These are phyloP conservation scores for Danio jaintianensis DNA, from an alignment of 2,797 vertebrate genomes.

Conservation along the genomic window DNA sequence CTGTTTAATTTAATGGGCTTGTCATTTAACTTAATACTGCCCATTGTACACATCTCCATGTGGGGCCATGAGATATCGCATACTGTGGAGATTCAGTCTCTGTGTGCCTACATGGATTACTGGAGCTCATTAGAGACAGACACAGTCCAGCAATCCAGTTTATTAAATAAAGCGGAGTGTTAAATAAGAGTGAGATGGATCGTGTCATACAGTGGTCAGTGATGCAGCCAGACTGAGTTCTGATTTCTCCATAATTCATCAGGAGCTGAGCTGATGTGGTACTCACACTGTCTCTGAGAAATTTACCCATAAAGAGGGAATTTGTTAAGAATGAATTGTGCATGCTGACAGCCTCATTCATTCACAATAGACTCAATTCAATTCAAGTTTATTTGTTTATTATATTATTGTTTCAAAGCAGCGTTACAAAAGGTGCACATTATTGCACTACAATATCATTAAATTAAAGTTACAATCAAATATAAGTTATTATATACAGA, in stretches of 20 bases:
- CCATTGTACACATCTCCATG: slow-evolving; percentile 13
- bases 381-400: no score
- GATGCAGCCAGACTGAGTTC: slow-evolving; percentile 28
- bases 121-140: slow-evolving; percentile 55
- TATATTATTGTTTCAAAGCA: no score
- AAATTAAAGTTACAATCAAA: no score
- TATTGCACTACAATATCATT: no score
- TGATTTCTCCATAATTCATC: slow-evolving; percentile 34
- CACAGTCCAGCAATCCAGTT: slow-evolving; percentile 56
- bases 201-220: slow-evolving; percentile 22
- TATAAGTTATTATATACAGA: no score
- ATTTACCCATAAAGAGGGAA: background rate
- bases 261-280: slow-evolving; percentile 2
- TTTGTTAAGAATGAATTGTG: background rate
- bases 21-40: slow-evolving; percentile 22
- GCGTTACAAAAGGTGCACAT: no score
- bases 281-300: slow-evolving; percentile 6
- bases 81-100: slow-evolving; percentile 58
- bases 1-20: background rate
- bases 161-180: slow-evolving; percentile 57
- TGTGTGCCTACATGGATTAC: slow-evolving; percentile 38
- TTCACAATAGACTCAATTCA: background rate
- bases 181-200: slow-evolving; percentile 47
- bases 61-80: slow-evolving; percentile 53
- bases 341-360: background rate